phyloP scores from a whole-genome alignment of 2,113 vertebrate genomes.

The Pteronura brasiliensis region DNA sequence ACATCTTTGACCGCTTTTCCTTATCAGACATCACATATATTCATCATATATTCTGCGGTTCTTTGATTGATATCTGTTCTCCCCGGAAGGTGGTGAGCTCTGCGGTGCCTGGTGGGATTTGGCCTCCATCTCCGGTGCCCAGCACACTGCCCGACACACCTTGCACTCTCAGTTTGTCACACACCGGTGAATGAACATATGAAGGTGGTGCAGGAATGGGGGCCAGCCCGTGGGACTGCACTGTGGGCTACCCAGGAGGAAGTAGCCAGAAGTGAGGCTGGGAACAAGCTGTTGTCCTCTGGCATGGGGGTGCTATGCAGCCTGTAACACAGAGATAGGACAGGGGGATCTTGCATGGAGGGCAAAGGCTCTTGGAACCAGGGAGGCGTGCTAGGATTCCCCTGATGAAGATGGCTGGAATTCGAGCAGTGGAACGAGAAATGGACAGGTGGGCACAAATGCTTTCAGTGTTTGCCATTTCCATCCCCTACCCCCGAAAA shows the following conservation, averaged over 20 bases:
- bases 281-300: neutral
- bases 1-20: neutral
- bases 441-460: neutral
- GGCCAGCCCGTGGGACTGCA: neutral
- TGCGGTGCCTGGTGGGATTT: neutral
- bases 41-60: neutral
- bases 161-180: neutral
- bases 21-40: neutral
- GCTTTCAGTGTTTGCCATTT: neutral
- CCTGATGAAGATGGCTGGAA: neutral
- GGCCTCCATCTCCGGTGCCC: neutral
- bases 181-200: neutral
- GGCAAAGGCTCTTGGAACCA: neutral
- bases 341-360: neutral
- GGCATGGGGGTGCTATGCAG: accelerated
- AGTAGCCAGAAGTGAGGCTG: neutral
- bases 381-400: neutral
- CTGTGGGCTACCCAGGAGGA: neutral
- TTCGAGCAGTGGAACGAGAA: neutral
- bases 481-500: neutral
- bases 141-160: neutral
- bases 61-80: constrained; percentile 19
- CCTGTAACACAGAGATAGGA: neutral
- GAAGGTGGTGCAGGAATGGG: neutral
- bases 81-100: neutral